phyloP scores from a whole-genome alignment of 2,113 vertebrate genomes.

The Neodontobutis hainanensis region DNA sequence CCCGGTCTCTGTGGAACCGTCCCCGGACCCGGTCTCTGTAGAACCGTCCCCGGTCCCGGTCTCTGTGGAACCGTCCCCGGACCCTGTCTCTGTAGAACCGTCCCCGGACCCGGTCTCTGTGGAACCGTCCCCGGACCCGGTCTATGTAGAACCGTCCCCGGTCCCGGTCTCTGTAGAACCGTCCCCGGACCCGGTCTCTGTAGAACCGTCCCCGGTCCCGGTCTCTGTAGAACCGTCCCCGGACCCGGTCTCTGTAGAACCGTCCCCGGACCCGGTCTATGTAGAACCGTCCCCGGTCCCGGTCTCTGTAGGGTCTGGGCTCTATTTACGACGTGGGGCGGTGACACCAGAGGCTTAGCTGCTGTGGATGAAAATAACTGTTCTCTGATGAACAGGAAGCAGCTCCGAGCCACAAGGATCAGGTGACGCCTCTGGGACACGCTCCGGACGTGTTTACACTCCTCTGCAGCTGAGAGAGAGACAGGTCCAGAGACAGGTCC shows the following conservation, averaged over 20 bases:
- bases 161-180: not conserved
- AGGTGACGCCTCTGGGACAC: not conserved
- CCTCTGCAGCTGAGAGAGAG: too few species aligned
- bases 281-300: not conserved
- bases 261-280: not conserved
- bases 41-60: too few species aligned
- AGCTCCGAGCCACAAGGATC: not conserved
- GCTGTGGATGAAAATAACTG: slow-evolving; percentile 2
- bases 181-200: too few species aligned
- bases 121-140: too few species aligned
- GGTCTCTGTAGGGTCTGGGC: not conserved
- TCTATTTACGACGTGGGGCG: not conserved
- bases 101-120: not conserved
- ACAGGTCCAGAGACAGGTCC: too few species aligned
- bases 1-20: not conserved
- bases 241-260: not conserved
- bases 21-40: not conserved
- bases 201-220: too few species aligned
- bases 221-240: too few species aligned
- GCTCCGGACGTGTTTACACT: not conserved
- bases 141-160: too few species aligned
- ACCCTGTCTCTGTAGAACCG: too few species aligned
- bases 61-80: too few species aligned
- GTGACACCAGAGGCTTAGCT: not conserved
- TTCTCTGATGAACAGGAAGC: not conserved